Conservation (phyloP, 92 coral and sea anemone species). For the Palythoa grandis region DNA sequence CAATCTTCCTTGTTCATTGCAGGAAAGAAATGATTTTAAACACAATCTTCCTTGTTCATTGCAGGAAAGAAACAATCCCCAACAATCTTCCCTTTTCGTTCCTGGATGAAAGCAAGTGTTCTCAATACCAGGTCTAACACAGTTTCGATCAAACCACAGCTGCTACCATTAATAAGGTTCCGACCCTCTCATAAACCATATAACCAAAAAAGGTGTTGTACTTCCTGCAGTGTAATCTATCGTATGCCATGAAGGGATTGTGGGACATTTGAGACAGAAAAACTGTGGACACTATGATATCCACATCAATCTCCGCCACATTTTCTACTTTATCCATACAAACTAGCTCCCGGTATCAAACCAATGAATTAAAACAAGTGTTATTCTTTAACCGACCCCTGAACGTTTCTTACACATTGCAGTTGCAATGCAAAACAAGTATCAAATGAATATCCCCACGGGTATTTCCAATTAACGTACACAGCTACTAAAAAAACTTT, state of each 20-base stretch:
- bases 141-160: not conserved
- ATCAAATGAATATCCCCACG: not conserved
- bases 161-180: not conserved
- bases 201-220: not conserved
- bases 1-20: not conserved
- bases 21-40: not conserved
- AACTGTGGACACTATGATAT: not conserved
- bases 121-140: not conserved
- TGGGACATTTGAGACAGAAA: not conserved
- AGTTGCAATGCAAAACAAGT: not conserved
- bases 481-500: too few species aligned
- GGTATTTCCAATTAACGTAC: not conserved
- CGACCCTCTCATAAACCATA: not conserved
- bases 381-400: not conserved
- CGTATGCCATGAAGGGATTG: not conserved
- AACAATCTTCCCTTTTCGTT: not conserved
- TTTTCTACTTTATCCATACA: not conserved
- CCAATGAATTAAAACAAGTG: not conserved
- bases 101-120: not conserved
- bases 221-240: not conserved
- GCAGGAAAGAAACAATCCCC: not conserved
- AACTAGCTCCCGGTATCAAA: not conserved
- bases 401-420: too few species aligned
- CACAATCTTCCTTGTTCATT: not conserved
- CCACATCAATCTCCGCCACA: not conserved